A percentile compares a stretch with the other conserved stretches of the same genome.
Conservation (phyloP, 2,888 invertebrate species). For the Tiliacea aurago region DNA sequence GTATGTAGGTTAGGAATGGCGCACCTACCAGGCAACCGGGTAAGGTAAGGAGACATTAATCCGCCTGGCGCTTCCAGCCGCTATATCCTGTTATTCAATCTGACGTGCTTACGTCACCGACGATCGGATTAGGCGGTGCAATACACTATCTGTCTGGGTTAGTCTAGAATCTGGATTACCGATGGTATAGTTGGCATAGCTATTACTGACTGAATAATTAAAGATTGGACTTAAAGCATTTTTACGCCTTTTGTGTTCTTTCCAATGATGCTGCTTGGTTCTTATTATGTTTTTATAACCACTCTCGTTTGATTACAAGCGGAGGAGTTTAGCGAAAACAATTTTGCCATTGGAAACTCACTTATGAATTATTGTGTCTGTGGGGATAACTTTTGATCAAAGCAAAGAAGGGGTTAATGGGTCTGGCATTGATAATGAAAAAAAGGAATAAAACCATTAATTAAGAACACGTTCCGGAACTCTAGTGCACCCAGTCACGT, state of each 20-base stretch:
- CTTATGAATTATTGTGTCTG: background rate
- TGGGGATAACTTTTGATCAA: background rate
- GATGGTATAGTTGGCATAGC: background rate
- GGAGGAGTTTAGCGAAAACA: background rate
- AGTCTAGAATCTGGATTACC: background rate
- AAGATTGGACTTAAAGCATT: background rate
- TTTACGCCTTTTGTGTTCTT: background rate
- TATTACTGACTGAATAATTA: background rate
- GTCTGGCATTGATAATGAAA: background rate
- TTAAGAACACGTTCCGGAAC: background rate
- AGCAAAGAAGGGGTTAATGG: background rate
- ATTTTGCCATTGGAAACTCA: background rate
- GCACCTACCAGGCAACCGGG: constrained; percentile 12
- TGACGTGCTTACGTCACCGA: constrained; percentile 24
- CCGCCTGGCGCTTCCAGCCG: background rate
- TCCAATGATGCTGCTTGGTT: background rate
- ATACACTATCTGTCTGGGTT: constrained; percentile 9
- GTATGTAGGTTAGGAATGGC: constrained; percentile 24
- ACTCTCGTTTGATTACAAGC: no score
- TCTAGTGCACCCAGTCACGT: background rate
- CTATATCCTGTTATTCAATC: constrained; percentile 23
- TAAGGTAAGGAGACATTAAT: constrained; percentile 21
- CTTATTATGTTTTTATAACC: background rate
- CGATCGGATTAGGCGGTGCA: constrained; percentile 33
- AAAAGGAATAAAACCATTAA: background rate